Evolutionary conservation across 2,113 vertebrate genomes (phyloP).

Genomic region (Myodes glareolus): DNA sequence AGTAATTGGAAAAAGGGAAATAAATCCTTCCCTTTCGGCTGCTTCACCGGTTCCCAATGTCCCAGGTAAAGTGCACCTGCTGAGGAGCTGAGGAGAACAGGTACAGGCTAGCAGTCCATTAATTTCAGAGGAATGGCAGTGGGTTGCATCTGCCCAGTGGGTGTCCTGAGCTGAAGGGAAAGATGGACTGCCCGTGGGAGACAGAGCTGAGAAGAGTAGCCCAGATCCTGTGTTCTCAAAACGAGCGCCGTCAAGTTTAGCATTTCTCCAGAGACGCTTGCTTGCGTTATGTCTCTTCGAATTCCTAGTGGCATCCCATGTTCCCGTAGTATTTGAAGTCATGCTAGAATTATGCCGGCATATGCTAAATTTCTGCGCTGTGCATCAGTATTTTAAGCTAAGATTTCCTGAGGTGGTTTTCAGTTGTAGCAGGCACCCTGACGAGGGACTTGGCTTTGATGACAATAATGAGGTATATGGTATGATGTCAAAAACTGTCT

Average conservation of each 20-base stretch:
- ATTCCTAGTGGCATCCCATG: neutral
- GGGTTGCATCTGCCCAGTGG: slow-evolving; percentile 32
- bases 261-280: neutral
- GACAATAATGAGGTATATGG: slow-evolving; percentile 80
- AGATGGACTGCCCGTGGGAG: neutral
- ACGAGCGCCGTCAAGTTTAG: fast-evolving
- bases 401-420: slow-evolving; percentile 47
- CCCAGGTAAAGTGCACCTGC: slow-evolving; percentile 69
- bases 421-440: slow-evolving; percentile 66
- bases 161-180: slow-evolving; percentile 23
- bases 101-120: neutral
- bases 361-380: neutral
- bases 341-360: neutral
- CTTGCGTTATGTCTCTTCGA: neutral
- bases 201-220: neutral
- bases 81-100: slow-evolving; percentile 58
- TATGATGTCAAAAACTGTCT: slow-evolving; percentile 86
- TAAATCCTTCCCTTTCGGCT: slow-evolving; percentile 32
- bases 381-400: slow-evolving; percentile 44
- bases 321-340: neutral
- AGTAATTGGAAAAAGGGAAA: slow-evolving; percentile 44
- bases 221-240: neutral
- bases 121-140: slow-evolving; percentile 26
- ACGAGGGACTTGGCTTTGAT: slow-evolving; percentile 77
- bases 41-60: slow-evolving; percentile 62